These are phyloP conservation scores for Drosophila affinis DNA, from an alignment of 2,888 invertebrate species.

Conservation along the genomic window DNA sequence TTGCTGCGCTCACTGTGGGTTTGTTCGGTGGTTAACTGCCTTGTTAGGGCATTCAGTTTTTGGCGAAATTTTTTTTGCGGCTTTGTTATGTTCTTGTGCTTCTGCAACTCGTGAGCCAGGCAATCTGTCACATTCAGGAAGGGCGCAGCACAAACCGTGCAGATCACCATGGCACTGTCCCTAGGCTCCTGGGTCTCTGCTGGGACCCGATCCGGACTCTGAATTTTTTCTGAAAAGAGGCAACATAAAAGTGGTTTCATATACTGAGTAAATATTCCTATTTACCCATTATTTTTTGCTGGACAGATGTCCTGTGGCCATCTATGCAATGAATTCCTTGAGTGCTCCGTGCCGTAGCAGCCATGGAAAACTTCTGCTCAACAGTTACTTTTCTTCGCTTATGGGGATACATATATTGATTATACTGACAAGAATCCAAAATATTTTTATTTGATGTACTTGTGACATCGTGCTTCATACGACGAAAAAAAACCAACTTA, in stretches of 20 bases:
- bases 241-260: not conserved
- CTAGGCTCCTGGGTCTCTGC: not conserved
- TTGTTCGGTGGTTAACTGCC: slow-evolving; percentile 53
- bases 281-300: too few relatives aligned
- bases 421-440: too few relatives aligned
- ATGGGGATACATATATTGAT: too few relatives aligned
- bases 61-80: slow-evolving; percentile 59
- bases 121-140: slow-evolving; percentile 69
- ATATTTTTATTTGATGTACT: too few relatives aligned
- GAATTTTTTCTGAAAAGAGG: slow-evolving; percentile 21
- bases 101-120: slow-evolving; percentile 76
- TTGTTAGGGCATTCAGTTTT: slow-evolving; percentile 55
- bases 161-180: slow-evolving; percentile 33
- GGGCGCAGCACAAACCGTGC: slow-evolving; percentile 70
- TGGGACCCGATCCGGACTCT: slow-evolving; percentile 7
- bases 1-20: slow-evolving; percentile 52
- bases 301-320: too few relatives aligned
- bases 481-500: too few relatives aligned
- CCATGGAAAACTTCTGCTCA: too few relatives aligned
- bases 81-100: slow-evolving; percentile 68
- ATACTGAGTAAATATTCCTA: too few relatives aligned
- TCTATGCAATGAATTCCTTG: too few relatives aligned
- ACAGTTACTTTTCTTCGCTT: too few relatives aligned
- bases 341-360: too few relatives aligned
- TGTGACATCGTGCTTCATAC: too few relatives aligned